phyloP scores from a whole-genome alignment of 2,113 vertebrate species.

The Leptobrachium leishanense region DNA sequence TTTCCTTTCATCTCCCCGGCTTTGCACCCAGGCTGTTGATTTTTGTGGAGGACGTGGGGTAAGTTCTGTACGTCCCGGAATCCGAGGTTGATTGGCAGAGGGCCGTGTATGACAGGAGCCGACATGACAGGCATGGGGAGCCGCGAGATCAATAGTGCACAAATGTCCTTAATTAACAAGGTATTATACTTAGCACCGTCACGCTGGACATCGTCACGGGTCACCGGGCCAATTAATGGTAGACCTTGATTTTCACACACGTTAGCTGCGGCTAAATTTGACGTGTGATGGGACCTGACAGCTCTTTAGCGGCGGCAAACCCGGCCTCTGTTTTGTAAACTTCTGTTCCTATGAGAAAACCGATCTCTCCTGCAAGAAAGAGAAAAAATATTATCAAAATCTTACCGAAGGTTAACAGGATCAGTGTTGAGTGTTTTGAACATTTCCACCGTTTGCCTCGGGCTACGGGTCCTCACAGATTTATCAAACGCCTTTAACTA shows the following conservation, averaged over 20 bases:
- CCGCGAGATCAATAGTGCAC: constrained; percentile 38
- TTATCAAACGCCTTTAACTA: too few relatives aligned
- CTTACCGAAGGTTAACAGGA: too few relatives aligned
- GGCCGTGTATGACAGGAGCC: constrained; percentile 29
- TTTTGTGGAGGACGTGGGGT: constrained; percentile 6
- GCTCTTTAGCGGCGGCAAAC: constrained; percentile 3
- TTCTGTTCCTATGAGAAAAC: neutral
- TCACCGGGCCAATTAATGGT: constrained; percentile 41
- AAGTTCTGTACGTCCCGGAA: neutral
- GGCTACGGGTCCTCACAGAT: too few relatives aligned
- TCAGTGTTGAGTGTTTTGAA: too few relatives aligned
- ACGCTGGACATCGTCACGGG: constrained; percentile 15
- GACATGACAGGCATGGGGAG: constrained; percentile 34
- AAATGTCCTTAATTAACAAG: constrained; percentile 44
- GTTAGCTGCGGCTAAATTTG: constrained; percentile 26
- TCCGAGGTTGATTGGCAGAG: constrained; percentile 6
- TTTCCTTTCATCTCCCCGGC: constrained; percentile 17
- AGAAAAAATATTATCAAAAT: too few relatives aligned
- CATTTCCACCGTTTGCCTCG: too few relatives aligned
- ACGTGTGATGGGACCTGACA: constrained; percentile 26
- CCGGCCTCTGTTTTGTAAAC: neutral
- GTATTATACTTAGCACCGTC: constrained; percentile 34
- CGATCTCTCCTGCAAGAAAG: too few relatives aligned
- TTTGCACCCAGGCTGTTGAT: neutral
- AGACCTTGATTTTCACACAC: constrained; percentile 46